Conservation (phyloP, 2,113 vertebrate genomes). For the human region GRCh38 chr5:138768501-138769000, state of each 20-base stretch:
- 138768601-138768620: background rate
- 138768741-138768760: background rate
- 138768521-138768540: too few species aligned
- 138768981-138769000: background rate
- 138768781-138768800: background rate
- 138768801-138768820: conserved; percentile 43
- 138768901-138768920: conserved; percentile 36
- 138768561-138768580: background rate
- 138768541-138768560: too few species aligned
- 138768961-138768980: background rate
- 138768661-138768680: background rate
- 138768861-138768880: conserved; percentile 50
- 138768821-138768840: background rate
- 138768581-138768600: background rate
- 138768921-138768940: background rate
- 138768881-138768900: conserved; percentile 5
- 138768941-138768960: background rate
- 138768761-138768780: background rate
- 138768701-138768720: background rate
- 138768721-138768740: background rate
- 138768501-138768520: too few species aligned
- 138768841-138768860: conserved; percentile 23
- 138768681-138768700: background rate
- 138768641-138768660: background rate
- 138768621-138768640: background rate